These are phyloP conservation scores for Gymnothorax reevesii DNA, from an alignment of 2,797 vertebrate genomes.

Conservation along the genomic window DNA sequence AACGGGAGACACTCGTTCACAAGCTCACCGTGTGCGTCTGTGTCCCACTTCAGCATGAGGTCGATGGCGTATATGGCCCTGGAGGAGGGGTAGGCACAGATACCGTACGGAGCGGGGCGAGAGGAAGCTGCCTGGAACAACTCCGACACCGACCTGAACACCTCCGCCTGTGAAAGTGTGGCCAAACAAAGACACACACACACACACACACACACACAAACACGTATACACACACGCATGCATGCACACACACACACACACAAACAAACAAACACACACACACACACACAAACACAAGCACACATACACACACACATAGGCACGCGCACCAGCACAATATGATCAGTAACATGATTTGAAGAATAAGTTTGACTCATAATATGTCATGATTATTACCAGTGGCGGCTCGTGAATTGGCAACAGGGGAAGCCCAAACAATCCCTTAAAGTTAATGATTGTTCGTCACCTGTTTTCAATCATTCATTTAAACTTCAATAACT, in stretches of 20 bases:
- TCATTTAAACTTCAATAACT: no score
- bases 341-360: no score
- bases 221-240: neutral
- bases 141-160: conserved; percentile 82
- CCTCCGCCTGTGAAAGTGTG: conserved; percentile 64
- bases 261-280: neutral
- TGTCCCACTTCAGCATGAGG: conserved; percentile 90
- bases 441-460: no score
- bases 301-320: neutral
- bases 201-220: neutral
- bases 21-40: conserved; percentile 64
- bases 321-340: neutral
- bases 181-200: neutral
- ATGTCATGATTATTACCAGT: no score
- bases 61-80: conserved; percentile 89
- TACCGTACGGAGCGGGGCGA: conserved; percentile 81
- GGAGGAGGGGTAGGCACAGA: conserved; percentile 83
- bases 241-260: neutral
- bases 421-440: no score
- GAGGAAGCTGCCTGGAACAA: conserved; percentile 81
- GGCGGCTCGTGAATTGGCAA: no score
- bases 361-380: no score
- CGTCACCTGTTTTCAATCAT: no score
- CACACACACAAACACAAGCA: neutral
- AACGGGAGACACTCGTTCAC: no score